Conservation (phyloP, 2,888 invertebrate species). For the Drosophila quasianomalipes region DNA sequence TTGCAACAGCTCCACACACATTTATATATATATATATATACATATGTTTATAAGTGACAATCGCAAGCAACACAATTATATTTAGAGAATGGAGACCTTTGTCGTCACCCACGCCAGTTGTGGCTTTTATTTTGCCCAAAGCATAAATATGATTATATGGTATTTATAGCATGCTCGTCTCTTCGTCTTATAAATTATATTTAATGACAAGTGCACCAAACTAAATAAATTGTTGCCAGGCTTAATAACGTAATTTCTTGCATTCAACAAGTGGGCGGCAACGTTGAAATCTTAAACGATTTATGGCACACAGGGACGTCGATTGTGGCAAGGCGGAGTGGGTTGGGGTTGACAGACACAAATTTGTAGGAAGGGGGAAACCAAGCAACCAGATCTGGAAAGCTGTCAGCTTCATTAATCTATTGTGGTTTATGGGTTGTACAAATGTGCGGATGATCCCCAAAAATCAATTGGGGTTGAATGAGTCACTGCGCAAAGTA, state of each 20-base stretch:
- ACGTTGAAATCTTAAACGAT: conserved; percentile 55
- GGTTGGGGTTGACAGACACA: conserved; percentile 21
- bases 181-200: conserved; percentile 70
- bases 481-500: conserved; percentile 48
- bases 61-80: conserved; percentile 31
- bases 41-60: background rate
- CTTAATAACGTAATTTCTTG: conserved; percentile 70
- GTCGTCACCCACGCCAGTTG: conserved; percentile 46
- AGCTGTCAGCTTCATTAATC: conserved; percentile 60
- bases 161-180: conserved; percentile 22
- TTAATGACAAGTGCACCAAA: conserved; percentile 80
- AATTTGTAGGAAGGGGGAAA: conserved; percentile 30
- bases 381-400: background rate
- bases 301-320: conserved; percentile 37
- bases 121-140: background rate
- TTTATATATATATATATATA: background rate
- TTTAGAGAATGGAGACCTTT: conserved; percentile 23
- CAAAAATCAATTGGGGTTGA: conserved; percentile 47
- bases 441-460: conserved; percentile 45
- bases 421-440: conserved; percentile 52
- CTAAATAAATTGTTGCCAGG: conserved; percentile 74
- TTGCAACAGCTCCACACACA: conserved; percentile 42
- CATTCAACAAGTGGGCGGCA: conserved; percentile 72
- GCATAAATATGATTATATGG: conserved; percentile 62
- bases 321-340: background rate